These are phyloP conservation scores for Cherax destructor DNA, from an alignment of 1,140 invertebrate genomes.

Conservation along the genomic window DNA sequence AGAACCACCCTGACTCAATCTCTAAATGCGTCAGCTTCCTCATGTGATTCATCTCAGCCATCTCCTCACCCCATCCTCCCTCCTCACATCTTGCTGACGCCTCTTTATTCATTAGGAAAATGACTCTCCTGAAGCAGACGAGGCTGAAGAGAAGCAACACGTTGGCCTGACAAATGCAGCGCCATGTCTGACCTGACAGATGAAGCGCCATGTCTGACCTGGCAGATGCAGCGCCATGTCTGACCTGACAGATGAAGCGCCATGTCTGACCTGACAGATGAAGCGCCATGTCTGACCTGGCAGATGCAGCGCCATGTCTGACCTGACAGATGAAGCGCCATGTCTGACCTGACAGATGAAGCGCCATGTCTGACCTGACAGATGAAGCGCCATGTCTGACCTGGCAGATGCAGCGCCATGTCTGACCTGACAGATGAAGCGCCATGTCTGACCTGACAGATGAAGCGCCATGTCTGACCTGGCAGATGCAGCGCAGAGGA, in stretches of 20 bases:
- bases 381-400: no score
- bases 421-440: background rate
- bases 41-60: no score
- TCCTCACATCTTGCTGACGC: background rate
- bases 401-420: background rate
- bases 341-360: background rate
- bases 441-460: background rate
- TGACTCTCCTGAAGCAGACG: background rate
- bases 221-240: background rate
- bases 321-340: no score
- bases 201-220: no score
- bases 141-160: background rate
- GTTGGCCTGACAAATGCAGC: background rate
- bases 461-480: background rate
- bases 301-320: background rate
- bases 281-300: no score
- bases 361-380: no score
- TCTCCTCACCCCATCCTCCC: no score
- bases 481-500: background rate
- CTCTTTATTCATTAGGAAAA: background rate
- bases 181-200: background rate
- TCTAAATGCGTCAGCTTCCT: no score
- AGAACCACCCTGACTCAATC: no score
- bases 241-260: no score
- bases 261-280: background rate